phyloP scores from a whole-genome alignment of 2,797 vertebrate species.

The Botia almorhae region DNA sequence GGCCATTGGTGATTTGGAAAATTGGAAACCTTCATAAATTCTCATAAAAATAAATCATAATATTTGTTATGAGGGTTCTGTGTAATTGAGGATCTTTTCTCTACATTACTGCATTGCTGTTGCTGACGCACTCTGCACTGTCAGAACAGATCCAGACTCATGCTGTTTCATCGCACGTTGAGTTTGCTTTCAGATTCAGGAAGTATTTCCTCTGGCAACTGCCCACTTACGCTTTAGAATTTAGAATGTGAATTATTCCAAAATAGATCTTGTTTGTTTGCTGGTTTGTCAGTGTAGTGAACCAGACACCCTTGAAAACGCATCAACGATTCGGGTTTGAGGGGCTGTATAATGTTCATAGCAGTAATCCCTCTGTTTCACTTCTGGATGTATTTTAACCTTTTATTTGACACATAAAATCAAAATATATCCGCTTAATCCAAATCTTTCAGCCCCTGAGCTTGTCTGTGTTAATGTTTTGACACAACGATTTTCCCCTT shows the following conservation, averaged over 20 bases:
- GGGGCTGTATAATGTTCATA: conserved; percentile 31
- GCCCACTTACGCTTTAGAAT: neutral
- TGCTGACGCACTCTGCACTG: neutral
- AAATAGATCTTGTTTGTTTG: conserved; percentile 45
- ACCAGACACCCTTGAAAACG: conserved; percentile 44
- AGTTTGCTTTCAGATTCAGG: conserved; percentile 10
- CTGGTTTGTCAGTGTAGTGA: conserved; percentile 48
- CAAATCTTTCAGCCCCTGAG: conserved; percentile 65
- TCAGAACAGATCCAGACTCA: conserved; percentile 10
- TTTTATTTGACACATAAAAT: conserved; percentile 67
- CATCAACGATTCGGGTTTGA: conserved; percentile 54
- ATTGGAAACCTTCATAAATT: neutral
- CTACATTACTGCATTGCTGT: neutral
- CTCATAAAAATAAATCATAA: neutral
- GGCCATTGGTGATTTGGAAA: neutral
- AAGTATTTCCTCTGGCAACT: neutral
- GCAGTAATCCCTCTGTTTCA: conserved; percentile 56
- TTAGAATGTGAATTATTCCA: conserved; percentile 51
- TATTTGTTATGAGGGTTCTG: neutral
- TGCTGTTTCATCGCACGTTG: neutral
- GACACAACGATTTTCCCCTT: conserved; percentile 62
- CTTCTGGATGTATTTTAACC: conserved; percentile 64
- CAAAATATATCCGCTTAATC: conserved; percentile 71
- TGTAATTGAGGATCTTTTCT: neutral
- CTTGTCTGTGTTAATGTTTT: conserved; percentile 63